These are phyloP conservation scores for Chondrosia reniformis DNA, from an alignment of 37 sponge, comb jelly and placozoan genomes.

Conservation along the genomic window DNA sequence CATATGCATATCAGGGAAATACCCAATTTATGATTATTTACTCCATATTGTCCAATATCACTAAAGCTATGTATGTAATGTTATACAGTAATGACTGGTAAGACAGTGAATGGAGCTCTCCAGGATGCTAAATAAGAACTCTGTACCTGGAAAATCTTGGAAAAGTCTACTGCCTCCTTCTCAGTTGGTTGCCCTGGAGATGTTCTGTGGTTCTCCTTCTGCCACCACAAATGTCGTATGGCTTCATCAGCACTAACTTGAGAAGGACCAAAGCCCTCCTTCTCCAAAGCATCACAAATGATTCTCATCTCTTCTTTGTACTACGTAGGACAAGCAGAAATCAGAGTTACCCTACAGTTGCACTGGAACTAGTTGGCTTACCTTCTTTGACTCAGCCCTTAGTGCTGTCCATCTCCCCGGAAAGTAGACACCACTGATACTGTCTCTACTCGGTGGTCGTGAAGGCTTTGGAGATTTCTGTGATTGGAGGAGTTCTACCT, in stretches of 20 bases:
- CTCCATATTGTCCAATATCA: no score
- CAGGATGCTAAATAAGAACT: no score
- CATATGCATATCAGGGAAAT: no score
- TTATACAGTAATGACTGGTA: no score
- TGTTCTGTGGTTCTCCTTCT: slow-evolving; percentile 32
- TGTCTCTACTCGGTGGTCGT: not conserved
- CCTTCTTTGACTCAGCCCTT: slow-evolving; percentile 32
- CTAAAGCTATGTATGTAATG: no score
- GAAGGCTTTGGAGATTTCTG: not conserved
- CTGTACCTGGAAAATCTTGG: not conserved
- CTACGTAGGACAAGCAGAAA: not conserved
- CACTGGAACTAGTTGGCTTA: not conserved
- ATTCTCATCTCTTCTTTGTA: slow-evolving; percentile 50
- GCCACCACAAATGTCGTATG: slow-evolving; percentile 51
- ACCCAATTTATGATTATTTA: no score
- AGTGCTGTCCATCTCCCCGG: slow-evolving; percentile 37
- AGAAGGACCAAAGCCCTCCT: slow-evolving; percentile 48
- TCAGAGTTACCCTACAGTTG: no score
- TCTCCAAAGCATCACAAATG: slow-evolving; percentile 36
- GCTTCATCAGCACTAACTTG: slow-evolving; percentile 54
- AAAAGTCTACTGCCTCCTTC: no score
- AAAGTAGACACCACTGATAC: not conserved
- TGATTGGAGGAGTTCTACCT: not conserved
- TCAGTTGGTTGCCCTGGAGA: no score
- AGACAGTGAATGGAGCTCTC: no score